Evolutionary conservation across 1,140 invertebrate genomes (phyloP).

Genomic region (Heliconius nattereri): DNA sequence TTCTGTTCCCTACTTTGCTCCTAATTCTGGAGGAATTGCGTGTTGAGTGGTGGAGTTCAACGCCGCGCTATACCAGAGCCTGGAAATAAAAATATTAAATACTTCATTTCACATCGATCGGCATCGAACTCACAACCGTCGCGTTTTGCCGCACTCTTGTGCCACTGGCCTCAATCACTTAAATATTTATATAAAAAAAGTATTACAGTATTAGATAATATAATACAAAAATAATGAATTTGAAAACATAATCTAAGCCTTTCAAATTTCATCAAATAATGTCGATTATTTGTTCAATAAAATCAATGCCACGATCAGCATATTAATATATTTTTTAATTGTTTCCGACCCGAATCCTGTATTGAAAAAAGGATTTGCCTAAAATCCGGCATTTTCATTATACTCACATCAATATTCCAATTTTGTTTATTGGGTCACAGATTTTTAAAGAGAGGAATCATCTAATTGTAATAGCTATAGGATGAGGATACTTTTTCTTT

Average conservation of each 20-base stretch:
- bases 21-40: no score
- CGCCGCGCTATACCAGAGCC: no score
- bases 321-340: constrained; percentile 6
- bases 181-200: no score
- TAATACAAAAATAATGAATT: neutral
- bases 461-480: neutral
- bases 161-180: no score
- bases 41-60: no score
- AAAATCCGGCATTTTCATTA: neutral
- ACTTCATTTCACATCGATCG: no score
- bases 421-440: neutral
- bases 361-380: constrained; percentile 11
- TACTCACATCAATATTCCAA: neutral
- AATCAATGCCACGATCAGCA: neutral
- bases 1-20: rapidly evolving
- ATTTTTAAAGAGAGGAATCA: neutral
- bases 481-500: no score
- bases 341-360: neutral
- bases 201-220: neutral
- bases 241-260: neutral
- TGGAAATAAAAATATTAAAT: no score
- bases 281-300: neutral
- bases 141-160: no score
- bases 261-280: neutral
- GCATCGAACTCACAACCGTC: no score